These are phyloP conservation scores for Antennarius maculatus DNA, from an alignment of 2,797 vertebrate genomes.

Conservation along the genomic window DNA sequence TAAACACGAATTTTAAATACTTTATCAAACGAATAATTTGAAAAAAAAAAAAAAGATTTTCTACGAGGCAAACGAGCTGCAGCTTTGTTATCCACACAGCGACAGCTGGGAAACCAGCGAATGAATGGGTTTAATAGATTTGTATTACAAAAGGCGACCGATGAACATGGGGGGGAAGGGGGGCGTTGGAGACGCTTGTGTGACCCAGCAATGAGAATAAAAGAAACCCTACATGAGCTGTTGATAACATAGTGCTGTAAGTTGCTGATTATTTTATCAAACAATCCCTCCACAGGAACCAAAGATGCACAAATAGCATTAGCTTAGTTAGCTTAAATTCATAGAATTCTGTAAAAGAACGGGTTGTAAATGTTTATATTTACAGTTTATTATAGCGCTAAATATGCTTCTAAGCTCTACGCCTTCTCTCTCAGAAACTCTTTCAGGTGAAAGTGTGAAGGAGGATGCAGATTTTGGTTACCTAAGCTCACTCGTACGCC, in stretches of 20 bases:
- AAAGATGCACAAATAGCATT: slow-evolving; percentile 15
- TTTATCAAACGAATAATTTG: background rate
- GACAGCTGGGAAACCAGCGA: slow-evolving; percentile 49
- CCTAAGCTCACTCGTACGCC: slow-evolving; percentile 47
- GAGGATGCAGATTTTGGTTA: slow-evolving; percentile 49
- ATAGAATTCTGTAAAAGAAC: slow-evolving; percentile 18
- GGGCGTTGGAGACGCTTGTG: background rate
- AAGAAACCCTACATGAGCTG: background rate
- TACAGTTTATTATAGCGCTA: background rate
- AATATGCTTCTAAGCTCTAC: background rate
- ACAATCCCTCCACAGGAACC: background rate
- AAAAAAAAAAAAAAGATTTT: background rate
- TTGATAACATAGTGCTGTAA: background rate
- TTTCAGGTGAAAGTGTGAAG: background rate
- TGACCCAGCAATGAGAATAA: background rate
- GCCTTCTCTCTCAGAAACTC: background rate
- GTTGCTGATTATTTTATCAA: background rate
- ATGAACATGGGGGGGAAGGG: slow-evolving; percentile 5
- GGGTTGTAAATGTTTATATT: background rate
- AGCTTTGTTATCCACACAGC: slow-evolving; percentile 34
- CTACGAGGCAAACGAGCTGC: slow-evolving; percentile 2
- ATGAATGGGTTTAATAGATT: slow-evolving; percentile 59
- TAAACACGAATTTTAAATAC: background rate
- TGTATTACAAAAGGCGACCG: slow-evolving; percentile 59
- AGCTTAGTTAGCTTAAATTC: slow-evolving; percentile 48